Conservation (phyloP, 2,888 invertebrate genomes). For the Mimumesa dahlbomi region DNA sequence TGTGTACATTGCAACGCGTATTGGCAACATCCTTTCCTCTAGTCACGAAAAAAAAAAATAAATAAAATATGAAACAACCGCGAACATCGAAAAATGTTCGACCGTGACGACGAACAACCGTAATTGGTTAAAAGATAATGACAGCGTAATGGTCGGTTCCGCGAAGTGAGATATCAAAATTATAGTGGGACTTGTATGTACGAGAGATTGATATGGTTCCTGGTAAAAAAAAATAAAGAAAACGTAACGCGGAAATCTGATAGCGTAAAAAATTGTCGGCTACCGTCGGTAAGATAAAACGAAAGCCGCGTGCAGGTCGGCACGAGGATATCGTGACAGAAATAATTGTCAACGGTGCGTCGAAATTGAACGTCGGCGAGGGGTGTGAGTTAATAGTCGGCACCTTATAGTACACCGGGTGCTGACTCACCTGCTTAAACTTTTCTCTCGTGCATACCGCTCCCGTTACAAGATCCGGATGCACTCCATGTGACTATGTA, state of each 20-base stretch:
- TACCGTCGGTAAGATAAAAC: neutral
- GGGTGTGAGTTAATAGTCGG: conserved; percentile 19
- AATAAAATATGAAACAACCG: neutral
- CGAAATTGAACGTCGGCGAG: neutral
- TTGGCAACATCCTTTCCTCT: neutral
- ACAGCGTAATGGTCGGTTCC: no score
- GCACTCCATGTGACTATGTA: conserved; percentile 34
- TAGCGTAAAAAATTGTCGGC: neutral
- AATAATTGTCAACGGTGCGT: conserved; percentile 19
- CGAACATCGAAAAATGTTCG: neutral
- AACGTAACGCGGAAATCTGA: no score
- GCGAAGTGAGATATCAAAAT: neutral
- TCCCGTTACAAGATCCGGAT: conserved; percentile 39
- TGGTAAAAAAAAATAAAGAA: no score
- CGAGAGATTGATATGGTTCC: no score
- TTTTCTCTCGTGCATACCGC: conserved; percentile 13
- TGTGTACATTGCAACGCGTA: neutral
- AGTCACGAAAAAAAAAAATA: neutral
- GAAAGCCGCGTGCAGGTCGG: neutral
- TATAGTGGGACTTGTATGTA: neutral
- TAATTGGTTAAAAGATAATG: no score
- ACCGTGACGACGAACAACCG: neutral
- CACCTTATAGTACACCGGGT: conserved; percentile 25
- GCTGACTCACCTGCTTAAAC: conserved; percentile 36
- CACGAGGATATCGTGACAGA: conserved; percentile 14